Evolutionary conservation across 2,888 invertebrate species (phyloP), one percentile per base, ranked within the genome.

Genomic region (Onthophagus sagittarius): DNA sequence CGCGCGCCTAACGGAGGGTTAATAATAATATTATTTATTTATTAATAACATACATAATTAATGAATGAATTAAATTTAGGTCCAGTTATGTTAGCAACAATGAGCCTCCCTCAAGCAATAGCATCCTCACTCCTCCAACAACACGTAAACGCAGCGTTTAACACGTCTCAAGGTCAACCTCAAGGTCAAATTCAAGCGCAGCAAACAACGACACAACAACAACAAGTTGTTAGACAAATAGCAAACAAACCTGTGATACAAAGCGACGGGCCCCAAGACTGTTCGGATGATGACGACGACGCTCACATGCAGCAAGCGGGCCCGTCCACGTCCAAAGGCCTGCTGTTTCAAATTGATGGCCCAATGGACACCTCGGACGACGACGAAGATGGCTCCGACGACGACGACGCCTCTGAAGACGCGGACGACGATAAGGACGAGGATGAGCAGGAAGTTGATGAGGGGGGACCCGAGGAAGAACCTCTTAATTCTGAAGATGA

Each of bases 401-500:
- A 93, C 73, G 93, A 93, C 78, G 94, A 94, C 76, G 89, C 80
- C 83, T 89, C 80, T 86, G 91, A 93, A 76, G 90, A 90, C 73
- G 88, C 88, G 53, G 88, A 89, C 76, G 89, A 89, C 72, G 89
- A 89, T 64, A 91, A 91, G 69, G 80, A 79, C 53, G 80, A 80
- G 13, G 79, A 80, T 33, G 79, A 80, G 53, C 89, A 77, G 87
- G 89, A 65, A 92, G 92, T 79, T 89, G 85, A 85, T 72, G 85
- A 85, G 75, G 85, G 83, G 15, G 81, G 79, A 9, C 79, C 80
- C 5, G 85, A 85, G 78, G 85, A 98, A 88, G 98, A 98, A 83
- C 98, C 98, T 0, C 87, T 99, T 0, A 98, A 98, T 86, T 97
- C 97, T 4, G 97, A 93, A 81, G 99, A 99, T 86, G 98, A 99